Percentiles rank a stretch among this genome's conserved stretches.
These are phyloP conservation scores for Scleropages formosus DNA, from an alignment of 2,797 vertebrate genomes.

Conservation along the genomic window DNA sequence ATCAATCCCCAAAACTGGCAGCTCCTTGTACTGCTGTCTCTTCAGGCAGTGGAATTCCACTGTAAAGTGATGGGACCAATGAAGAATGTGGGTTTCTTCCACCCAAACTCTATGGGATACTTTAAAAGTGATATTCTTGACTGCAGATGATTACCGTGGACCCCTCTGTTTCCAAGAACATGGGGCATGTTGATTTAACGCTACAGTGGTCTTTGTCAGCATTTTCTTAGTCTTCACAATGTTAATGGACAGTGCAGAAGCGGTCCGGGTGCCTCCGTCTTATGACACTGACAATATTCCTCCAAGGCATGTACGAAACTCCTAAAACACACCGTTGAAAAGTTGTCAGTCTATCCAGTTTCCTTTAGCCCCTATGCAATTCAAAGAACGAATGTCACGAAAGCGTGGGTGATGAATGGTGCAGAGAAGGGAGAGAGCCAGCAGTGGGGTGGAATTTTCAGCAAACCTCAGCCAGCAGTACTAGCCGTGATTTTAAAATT, in stretches of 20 bases:
- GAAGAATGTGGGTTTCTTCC: constrained; percentile 27
- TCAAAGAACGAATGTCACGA: constrained; percentile 46
- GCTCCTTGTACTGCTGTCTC: constrained; percentile 43
- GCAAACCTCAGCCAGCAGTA: background rate
- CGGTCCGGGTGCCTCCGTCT: background rate
- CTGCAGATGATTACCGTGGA: constrained; percentile 29
- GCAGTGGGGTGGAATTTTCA: constrained; percentile 15
- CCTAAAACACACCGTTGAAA: constrained; percentile 39
- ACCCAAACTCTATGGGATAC: constrained; percentile 59
- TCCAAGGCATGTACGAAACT: constrained; percentile 55
- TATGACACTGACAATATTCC: constrained; percentile 28
- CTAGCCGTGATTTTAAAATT: constrained; percentile 16
- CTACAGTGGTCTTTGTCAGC: background rate
- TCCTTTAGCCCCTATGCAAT: constrained; percentile 71
- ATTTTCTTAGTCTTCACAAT: constrained; percentile 19
- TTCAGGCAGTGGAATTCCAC: constrained; percentile 41
- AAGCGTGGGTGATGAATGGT: constrained; percentile 31
- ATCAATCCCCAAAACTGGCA: constrained; percentile 40
- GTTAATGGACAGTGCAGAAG: constrained; percentile 18
- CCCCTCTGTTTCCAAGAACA: constrained; percentile 25
- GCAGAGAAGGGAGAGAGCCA: background rate
- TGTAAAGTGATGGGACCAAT: constrained; percentile 14
- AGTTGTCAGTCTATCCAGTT: constrained; percentile 47
- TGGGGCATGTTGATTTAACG: constrained; percentile 34
- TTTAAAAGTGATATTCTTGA: constrained; percentile 20